Evolutionary conservation across 37 sponge, comb jelly and placozoan genomes (phyloP).

Genomic region (Hexactinellida sp.): DNA sequence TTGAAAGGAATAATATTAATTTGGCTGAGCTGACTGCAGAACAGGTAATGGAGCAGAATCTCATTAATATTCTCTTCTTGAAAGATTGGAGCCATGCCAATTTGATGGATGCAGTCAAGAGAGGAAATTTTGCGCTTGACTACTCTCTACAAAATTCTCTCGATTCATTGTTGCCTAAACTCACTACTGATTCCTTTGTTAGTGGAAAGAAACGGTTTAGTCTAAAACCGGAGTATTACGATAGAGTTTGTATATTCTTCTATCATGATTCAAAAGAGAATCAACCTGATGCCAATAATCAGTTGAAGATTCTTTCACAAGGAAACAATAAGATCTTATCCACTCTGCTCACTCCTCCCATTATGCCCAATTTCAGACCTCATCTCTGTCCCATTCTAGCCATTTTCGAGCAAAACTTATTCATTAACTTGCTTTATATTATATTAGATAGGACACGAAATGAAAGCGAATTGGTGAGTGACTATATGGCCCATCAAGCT

Average conservation of each 20-base stretch:
- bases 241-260: not conserved
- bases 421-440: not conserved
- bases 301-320: not conserved
- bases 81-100: not conserved
- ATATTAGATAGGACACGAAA: not conserved
- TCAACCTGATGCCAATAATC: not conserved
- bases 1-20: not conserved
- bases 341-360: not conserved
- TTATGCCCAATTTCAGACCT: not conserved
- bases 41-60: not conserved
- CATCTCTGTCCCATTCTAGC: not conserved
- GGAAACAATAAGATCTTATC: not conserved
- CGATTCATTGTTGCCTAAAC: not conserved
- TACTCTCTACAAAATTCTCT: not conserved
- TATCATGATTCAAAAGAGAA: conserved; percentile 14
- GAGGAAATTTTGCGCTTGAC: not conserved
- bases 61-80: not conserved
- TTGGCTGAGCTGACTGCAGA: not conserved
- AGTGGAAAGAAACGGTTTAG: not conserved
- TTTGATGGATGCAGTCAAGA: not conserved
- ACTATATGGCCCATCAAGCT: conserved; percentile 1
- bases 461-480: not conserved
- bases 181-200: not conserved
- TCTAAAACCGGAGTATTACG: not conserved
- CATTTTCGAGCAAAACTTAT: not conserved